Evolutionary conservation across 2,797 vertebrate species (phyloP).

Genomic region (Hypotaenidia philippensis): DNA sequence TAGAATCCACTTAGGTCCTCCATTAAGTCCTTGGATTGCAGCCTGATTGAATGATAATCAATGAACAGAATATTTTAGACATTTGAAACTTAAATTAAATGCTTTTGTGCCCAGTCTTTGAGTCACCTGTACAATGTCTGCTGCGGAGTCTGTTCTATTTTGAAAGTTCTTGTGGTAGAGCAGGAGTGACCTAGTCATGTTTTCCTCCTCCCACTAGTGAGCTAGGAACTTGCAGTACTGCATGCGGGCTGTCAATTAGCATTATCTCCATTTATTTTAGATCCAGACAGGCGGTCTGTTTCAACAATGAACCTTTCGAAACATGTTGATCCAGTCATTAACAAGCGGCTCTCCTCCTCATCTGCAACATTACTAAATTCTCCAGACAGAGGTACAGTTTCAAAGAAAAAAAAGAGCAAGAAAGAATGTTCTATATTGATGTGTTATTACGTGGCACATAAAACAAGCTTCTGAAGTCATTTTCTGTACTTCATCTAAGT

Average conservation of each 20-base stretch:
- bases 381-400: slow-evolving; percentile 94
- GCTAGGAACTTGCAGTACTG: slow-evolving; percentile 71
- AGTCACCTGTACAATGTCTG: slow-evolving; percentile 65
- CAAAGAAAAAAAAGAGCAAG: slow-evolving; percentile 38
- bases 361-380: slow-evolving; percentile 97
- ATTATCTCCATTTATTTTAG: slow-evolving; percentile 90
- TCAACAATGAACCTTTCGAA: slow-evolving; percentile 99
- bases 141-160: slow-evolving; percentile 68
- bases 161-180: slow-evolving; percentile 69
- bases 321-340: slow-evolving; percentile 94
- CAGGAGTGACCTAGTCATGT: slow-evolving; percentile 64
- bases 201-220: slow-evolving; percentile 56
- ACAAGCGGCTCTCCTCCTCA: slow-evolving; percentile 96
- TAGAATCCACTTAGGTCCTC: neutral
- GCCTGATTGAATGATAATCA: neutral
- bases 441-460: slow-evolving; percentile 73
- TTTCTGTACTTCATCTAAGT: slow-evolving; percentile 77
- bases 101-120: slow-evolving; percentile 78
- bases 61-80: neutral
- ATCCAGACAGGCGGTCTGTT: slow-evolving; percentile 94
- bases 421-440: slow-evolving; percentile 71
- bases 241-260: slow-evolving; percentile 83
- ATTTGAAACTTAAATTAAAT: neutral
- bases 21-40: neutral
- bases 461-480: slow-evolving; percentile 76